Evolutionary conservation across 2,113 vertebrate species (phyloP).

Genomic region (Pteruthius melanotis): DNA sequence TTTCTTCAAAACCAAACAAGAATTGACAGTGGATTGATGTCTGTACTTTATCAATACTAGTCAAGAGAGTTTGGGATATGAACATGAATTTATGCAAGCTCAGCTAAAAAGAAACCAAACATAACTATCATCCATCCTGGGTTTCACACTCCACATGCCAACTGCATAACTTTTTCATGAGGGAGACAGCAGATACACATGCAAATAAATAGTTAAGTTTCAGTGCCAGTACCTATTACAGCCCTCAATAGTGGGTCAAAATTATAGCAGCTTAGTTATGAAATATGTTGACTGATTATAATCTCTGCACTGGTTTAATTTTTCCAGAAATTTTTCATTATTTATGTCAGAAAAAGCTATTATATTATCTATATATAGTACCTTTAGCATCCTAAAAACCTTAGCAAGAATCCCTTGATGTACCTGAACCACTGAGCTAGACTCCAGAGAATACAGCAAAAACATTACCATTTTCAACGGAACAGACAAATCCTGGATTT

Average conservation of each 20-base stretch:
- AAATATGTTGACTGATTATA: neutral
- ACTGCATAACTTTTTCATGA: neutral
- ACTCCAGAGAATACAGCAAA: neutral
- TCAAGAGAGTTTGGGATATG: neutral
- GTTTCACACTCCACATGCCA: neutral
- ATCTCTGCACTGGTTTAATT: neutral
- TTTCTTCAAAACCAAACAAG: neutral
- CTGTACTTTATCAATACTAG: neutral
- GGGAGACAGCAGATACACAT: neutral
- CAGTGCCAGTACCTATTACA: neutral
- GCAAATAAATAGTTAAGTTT: neutral
- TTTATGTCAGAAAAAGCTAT: neutral
- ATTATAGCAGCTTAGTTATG: neutral
- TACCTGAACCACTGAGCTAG: neutral
- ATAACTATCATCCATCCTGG: neutral
- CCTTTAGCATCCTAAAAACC: neutral
- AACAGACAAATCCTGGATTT: neutral
- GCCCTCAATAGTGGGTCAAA: neutral
- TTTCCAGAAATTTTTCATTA: neutral
- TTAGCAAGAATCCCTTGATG: neutral
- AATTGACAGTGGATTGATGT: neutral
- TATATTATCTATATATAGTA: neutral
- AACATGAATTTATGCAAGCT: neutral
- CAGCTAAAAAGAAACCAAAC: fast-evolving
- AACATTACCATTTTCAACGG: neutral